Conservation (phyloP, 2,888 invertebrate species). For the Euzetes globulus region DNA sequence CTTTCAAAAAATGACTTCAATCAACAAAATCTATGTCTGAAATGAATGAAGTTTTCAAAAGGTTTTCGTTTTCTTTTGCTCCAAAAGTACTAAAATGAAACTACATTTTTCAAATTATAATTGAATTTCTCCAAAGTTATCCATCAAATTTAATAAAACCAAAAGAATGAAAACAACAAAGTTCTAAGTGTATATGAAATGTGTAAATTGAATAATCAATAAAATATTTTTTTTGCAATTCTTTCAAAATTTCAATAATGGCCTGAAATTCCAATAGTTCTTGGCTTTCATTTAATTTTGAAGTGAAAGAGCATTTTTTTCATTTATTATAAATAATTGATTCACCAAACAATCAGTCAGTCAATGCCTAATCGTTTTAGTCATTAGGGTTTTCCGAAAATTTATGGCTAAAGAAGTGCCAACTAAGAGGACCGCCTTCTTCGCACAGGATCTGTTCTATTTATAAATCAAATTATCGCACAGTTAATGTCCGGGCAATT, state of each 20-base stretch:
- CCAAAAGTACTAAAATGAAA: not conserved
- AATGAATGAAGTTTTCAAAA: not conserved
- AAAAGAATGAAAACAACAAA: too few species aligned
- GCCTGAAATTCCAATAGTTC: too few species aligned
- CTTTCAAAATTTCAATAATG: too few species aligned
- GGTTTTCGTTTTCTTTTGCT: not conserved
- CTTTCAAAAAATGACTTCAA: too few species aligned
- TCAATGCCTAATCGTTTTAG: not conserved
- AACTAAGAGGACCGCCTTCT: not conserved
- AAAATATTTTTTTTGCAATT: too few species aligned
- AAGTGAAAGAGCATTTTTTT: not conserved
- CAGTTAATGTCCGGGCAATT: too few species aligned
- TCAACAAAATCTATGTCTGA: too few species aligned
- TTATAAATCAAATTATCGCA: too few species aligned
- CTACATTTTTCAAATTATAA: not conserved
- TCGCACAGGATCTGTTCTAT: not conserved
- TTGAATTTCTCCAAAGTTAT: not conserved
- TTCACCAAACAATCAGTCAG: not conserved
- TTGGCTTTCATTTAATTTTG: too few species aligned
- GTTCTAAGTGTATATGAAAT: too few species aligned
- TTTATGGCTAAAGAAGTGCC: not conserved
- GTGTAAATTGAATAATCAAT: too few species aligned
- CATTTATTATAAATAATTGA: not conserved
- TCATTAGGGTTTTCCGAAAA: slow-evolving; percentile 1
- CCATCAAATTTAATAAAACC: not conserved